Evolutionary conservation across 2,888 invertebrate species (phyloP).

Genomic region (Diaperis boleti): DNA sequence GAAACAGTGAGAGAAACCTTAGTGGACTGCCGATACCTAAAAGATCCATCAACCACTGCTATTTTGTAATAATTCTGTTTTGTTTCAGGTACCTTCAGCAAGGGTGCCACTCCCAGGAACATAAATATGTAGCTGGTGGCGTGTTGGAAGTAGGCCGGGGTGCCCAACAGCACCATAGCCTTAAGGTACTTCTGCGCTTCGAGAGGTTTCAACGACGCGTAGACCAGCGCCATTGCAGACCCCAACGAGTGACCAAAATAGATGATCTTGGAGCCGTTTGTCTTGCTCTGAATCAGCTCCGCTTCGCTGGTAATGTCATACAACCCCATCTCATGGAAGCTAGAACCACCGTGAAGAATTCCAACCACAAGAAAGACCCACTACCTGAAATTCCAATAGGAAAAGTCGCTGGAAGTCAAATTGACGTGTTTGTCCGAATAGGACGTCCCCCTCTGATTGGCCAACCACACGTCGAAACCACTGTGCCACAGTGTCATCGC

Average conservation of each 20-base stretch:
- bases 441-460: constrained; percentile 42
- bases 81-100: background rate
- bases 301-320: constrained; percentile 42
- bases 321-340: constrained; percentile 46
- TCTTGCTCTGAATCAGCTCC: constrained; percentile 30
- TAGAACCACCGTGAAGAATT: constrained; percentile 18
- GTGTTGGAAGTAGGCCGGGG: constrained; percentile 21
- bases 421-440: constrained; percentile 36
- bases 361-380: background rate
- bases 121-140: background rate
- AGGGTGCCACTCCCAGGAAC: background rate
- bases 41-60: background rate
- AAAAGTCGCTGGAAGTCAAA: constrained; percentile 1
- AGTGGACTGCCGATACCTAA: constrained; percentile 3
- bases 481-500: constrained; percentile 38
- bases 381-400: constrained; percentile 44
- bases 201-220: constrained; percentile 16
- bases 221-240: constrained; percentile 28
- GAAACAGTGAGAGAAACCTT: background rate
- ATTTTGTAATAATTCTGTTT: background rate
- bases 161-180: constrained; percentile 9
- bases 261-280: constrained; percentile 29
- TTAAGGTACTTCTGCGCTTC: constrained; percentile 24
- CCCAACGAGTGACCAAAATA: constrained; percentile 45
- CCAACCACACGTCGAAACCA: constrained; percentile 46